These are phyloP conservation scores for Euproctis similis DNA, from an alignment of 2,888 invertebrate genomes.

Conservation along the genomic window DNA sequence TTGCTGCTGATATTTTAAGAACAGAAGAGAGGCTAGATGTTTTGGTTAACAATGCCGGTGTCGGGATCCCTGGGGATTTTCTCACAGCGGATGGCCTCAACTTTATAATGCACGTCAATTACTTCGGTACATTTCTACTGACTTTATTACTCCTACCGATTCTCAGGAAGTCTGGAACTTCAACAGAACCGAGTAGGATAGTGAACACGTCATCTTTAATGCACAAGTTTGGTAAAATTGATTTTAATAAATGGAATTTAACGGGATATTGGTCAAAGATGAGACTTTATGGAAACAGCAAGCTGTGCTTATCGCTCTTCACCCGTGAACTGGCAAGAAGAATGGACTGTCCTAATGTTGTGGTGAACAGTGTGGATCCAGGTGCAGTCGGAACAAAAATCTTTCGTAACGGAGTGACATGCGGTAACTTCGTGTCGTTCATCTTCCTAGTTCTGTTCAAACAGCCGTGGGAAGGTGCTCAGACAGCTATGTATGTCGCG, in stretches of 20 bases:
- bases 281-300: slow-evolving; percentile 75
- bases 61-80: slow-evolving; percentile 75
- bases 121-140: slow-evolving; percentile 93
- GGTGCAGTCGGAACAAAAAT: slow-evolving; percentile 88
- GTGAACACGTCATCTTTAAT: slow-evolving; percentile 86
- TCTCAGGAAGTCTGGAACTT: slow-evolving; percentile 72
- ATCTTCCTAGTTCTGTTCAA: slow-evolving; percentile 82
- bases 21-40: slow-evolving; percentile 85
- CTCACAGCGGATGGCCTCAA: slow-evolving; percentile 89
- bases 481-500: slow-evolving; percentile 84
- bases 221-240: slow-evolving; percentile 80
- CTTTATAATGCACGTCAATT: slow-evolving; percentile 93
- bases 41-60: slow-evolving; percentile 93
- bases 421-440: slow-evolving; percentile 71
- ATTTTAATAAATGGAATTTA: slow-evolving; percentile 82
- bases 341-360: slow-evolving; percentile 78
- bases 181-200: slow-evolving; percentile 81
- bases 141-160: slow-evolving; percentile 91
- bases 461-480: slow-evolving; percentile 86
- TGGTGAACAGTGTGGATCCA: slow-evolving; percentile 88
- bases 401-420: slow-evolving; percentile 73
- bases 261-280: slow-evolving; percentile 61
- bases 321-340: slow-evolving; percentile 82
- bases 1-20: slow-evolving; percentile 83
- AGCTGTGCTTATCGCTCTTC: slow-evolving; percentile 83